phyloP scores from a whole-genome alignment of 2,797 vertebrate species.

The Meriones psammophilus region DNA sequence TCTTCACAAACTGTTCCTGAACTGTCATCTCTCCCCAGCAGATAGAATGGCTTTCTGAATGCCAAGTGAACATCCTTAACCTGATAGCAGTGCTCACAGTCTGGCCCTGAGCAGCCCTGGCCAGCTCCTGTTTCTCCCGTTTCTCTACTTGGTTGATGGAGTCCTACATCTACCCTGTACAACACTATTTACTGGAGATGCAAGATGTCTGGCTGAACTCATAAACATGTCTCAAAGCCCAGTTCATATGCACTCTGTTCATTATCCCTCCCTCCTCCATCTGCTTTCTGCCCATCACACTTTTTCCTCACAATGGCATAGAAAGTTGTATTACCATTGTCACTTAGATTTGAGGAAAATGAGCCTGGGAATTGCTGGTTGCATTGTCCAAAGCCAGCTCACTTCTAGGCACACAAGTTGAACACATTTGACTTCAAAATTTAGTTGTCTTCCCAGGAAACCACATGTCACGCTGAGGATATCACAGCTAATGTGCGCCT shows the following conservation, averaged over 20 bases:
- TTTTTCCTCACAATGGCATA: not conserved
- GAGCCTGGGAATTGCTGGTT: too few relatives aligned
- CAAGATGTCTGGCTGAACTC: not conserved
- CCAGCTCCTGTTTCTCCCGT: too few relatives aligned
- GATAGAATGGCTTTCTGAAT: not conserved
- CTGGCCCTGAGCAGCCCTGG: not conserved
- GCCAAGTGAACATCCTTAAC: not conserved
- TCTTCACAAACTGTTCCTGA: not conserved
- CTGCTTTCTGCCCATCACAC: too few relatives aligned
- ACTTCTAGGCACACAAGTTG: not conserved
- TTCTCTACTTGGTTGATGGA: rapidly evolving
- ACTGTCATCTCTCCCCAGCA: not conserved
- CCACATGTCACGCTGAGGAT: rapidly evolving
- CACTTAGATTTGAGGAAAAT: not conserved
- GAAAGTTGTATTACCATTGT: not conserved
- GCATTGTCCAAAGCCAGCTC: too few relatives aligned
- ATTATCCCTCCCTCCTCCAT: not conserved
- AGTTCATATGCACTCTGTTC: not conserved
- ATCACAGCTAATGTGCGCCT: rapidly evolving
- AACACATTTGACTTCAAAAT: not conserved
- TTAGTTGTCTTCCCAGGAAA: not conserved
- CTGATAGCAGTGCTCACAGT: not conserved
- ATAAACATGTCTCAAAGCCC: not conserved
- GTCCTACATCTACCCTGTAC: not conserved
- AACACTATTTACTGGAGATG: not conserved